Base-by-base conservation (phyloP, 2,797 vertebrate genomes). In the Typhlichthys eigenmanni region DNA sequence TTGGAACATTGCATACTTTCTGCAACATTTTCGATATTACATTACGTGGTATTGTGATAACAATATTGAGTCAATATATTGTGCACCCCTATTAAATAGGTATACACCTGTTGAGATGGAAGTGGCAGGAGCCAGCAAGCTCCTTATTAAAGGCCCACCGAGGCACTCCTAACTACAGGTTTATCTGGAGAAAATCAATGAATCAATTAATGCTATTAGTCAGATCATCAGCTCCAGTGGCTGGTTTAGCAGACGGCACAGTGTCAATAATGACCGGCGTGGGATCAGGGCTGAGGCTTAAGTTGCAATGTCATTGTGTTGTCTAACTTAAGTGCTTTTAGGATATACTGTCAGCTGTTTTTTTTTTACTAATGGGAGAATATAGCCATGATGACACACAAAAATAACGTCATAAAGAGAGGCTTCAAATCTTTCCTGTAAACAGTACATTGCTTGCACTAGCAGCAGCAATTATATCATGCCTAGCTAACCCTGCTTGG, bases 211-310 rank as follows among this genome's bases (percentile, higher is more conserved):
- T 24, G 56, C 64, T 65, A 73, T 71, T 57, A 75, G 43, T 29
- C 58, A 64, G 60, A 76, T 62, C 47, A 62, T 46, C 16, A 69
- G 64, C 19, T 55, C 58, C 24, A 57, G 58, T 47, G 50, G 57
- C 45, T 70, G 58, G 14, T 66, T 73, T 59, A 57, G 43, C 14
- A 32, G 55, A 69, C 19, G 64, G 63, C 29, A 73, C 48, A 38
- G 9, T 63, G 50, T 60, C 14, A 17, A 66, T 66, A 53, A 5
- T 50, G 17, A 55, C 13, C 55, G 45, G 13, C 57, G 63, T 14
- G 38, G 64, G 64, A 48, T 61, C 58, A 71, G 55, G 53, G 57
- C 43, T 19, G 19, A 14, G 32, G 65, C 47, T 45, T 58, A 47
- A 62, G 29, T 55, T 57, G 38, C n/a, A 60, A 65, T 66, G 46